A percentile compares a stretch with the other conserved stretches of the same genome.
phyloP scores from a whole-genome alignment of 2,888 invertebrate species.

The Aporophyla lueneburgensis region DNA sequence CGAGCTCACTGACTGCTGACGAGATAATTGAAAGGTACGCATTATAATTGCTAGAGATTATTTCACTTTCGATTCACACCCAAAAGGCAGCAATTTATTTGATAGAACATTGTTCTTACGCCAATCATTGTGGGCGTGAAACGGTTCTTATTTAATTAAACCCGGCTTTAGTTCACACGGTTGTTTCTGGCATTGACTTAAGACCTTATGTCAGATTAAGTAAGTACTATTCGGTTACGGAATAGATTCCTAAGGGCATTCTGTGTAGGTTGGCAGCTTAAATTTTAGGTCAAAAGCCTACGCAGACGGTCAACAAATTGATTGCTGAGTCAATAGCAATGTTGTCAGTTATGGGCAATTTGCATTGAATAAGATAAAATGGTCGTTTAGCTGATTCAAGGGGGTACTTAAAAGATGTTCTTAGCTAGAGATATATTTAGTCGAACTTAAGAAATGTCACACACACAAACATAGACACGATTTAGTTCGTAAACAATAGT shows the following conservation, averaged over 20 bases:
- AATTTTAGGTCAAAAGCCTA: constrained; percentile 42
- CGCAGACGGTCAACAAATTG: constrained; percentile 39
- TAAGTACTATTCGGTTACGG: constrained; percentile 40
- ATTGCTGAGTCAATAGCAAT: constrained; percentile 31
- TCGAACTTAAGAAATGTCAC: neutral
- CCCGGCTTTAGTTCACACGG: constrained; percentile 57
- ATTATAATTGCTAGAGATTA: constrained; percentile 66
- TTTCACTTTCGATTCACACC: constrained; percentile 76
- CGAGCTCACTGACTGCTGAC: constrained; percentile 40
- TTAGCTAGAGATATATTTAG: neutral
- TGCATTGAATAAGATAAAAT: constrained; percentile 29
- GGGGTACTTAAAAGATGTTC: neutral
- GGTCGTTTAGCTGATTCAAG: neutral
- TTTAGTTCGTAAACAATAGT: too few relatives aligned
- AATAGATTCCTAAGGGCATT: constrained; percentile 45
- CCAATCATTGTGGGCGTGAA: constrained; percentile 57
- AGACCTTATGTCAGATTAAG: constrained; percentile 54
- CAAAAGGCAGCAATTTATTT: constrained; percentile 67
- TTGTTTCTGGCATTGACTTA: constrained; percentile 52
- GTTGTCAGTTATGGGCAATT: constrained; percentile 24
- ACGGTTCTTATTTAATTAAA: constrained; percentile 57
- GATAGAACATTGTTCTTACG: constrained; percentile 62
- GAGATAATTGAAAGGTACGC: constrained; percentile 62
- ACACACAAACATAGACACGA: too few relatives aligned
- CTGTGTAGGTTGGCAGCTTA: constrained; percentile 36